Base-by-base conservation (phyloP, 2,888 invertebrate genomes). In the Leuctra nigra region DNA sequence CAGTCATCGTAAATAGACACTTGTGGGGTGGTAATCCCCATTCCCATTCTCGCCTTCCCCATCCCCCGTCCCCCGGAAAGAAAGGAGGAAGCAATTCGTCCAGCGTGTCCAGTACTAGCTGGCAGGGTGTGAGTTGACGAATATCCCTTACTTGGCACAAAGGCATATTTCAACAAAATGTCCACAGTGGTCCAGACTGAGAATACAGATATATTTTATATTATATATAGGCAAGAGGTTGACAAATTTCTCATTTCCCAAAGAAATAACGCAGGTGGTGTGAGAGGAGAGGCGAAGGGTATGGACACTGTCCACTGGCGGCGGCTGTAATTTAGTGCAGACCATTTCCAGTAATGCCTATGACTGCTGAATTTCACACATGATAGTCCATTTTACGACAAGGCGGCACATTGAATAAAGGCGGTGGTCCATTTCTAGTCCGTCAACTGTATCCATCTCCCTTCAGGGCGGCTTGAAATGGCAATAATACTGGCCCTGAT, bases 301-400 rank as follows among this genome's bases (percentile, higher is more conserved):
- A 38, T 4, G 23, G 9, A 23, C 38, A 14, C 24, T 20, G 16
- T n/a, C 36, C 53, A 54, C 47, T 47, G 39, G 47, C 23, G 47
- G 41, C 55, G 53, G 53, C 55, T 59, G 62, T 61, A 67, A 64
- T 64, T 63, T 65, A 64, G 62, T 64, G 61, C 64, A 62, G 62
- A 61, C 66, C 65, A 66, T 67, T 67, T 63, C 63, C 63, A 62
- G 64, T 66, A 66, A 67, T 66, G 65, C 64, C 65, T 64, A 64
- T 64, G 66, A 66, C 66, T 66, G 64, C 61, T 66, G 65, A 66
- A 66, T 66, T 66, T 66, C 62, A 64, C 64, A 65, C 63, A 65
- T 61, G 62, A 64, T 64, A 64, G 65, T 66, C 66, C 65, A 65
- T 66, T 67, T 67, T 65, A 65, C 64, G 65, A 65, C 59, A 48